A percentile compares a stretch with the other conserved stretches of the same genome.
Conservation (phyloP, 2,888 invertebrate genomes). For the Drosophila quasianomalipes region DNA sequence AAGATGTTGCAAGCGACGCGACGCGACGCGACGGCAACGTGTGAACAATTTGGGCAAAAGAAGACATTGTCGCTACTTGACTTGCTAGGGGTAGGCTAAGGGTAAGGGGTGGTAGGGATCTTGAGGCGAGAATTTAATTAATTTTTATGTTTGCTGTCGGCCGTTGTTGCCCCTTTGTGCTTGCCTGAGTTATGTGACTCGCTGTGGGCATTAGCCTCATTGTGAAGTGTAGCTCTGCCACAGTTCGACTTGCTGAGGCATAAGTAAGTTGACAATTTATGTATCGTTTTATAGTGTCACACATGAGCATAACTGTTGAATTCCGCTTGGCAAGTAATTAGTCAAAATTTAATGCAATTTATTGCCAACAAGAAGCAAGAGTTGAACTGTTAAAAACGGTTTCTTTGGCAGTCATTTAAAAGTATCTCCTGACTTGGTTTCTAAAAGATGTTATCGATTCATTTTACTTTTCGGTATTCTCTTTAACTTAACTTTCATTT, state of each 20-base stretch:
- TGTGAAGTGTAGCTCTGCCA: constrained; percentile 32
- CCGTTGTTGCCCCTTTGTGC: constrained; percentile 49
- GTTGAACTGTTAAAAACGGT: background rate
- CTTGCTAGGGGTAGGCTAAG: constrained; percentile 19
- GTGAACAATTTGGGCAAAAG: constrained; percentile 70
- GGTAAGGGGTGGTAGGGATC: constrained; percentile 11
- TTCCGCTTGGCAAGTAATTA: constrained; percentile 59
- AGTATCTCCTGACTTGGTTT: background rate
- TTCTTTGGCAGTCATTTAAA: background rate
- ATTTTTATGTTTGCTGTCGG: constrained; percentile 66
- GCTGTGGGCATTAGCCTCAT: constrained; percentile 67
- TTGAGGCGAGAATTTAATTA: constrained; percentile 72
- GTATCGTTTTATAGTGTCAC: constrained; percentile 39
- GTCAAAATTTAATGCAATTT: constrained; percentile 64
- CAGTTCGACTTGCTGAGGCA: constrained; percentile 49
- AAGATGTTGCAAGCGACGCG: constrained; percentile 58
- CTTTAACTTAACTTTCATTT: no score
- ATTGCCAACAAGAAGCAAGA: constrained; percentile 5
- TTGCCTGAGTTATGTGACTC: constrained; percentile 74
- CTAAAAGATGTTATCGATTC: background rate
- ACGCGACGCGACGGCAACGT: constrained; percentile 57
- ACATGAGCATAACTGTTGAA: constrained; percentile 30
- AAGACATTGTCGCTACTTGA: constrained; percentile 72
- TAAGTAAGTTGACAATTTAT: constrained; percentile 74
- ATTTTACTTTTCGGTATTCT: no score